Evolutionary conservation across 2,888 invertebrate species (phyloP), one percentile per base, ranked within the genome.

Genomic region (Erebia palarica): DNA sequence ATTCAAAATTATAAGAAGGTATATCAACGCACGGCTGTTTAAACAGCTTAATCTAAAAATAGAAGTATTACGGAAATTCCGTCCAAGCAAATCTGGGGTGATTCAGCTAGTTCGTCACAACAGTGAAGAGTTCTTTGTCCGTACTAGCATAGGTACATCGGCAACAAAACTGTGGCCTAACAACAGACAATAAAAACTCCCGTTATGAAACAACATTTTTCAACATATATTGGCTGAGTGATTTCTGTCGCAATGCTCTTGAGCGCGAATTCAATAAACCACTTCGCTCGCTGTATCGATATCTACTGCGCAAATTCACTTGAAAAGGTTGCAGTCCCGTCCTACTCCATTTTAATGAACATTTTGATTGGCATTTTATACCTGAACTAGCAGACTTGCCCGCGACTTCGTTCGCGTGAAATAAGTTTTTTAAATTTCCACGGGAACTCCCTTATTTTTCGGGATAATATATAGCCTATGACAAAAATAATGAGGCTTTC

Each of bases 191-290:
- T 68, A 69, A 73, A 69, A 73, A 65, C 68, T 71, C 63, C 51
- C 47, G 63, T 55, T 74, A 67, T 75, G 69, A 76, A 76, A 75
- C 69, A 76, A 75, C 75, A 73, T 21, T 75, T 77, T 76, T 71
- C 73, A 75, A 72, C 75, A 75, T 71, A 71, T 77, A 76, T 77
- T 77, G 72, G 75, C 72, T 71, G 78, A 78, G 76, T 73, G 78
- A 73, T 47, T 71, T 78, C 68, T 71, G 75, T 73, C 71, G 73
- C 70, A 73, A 69, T 68, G 72, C 72, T 71, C 74, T 76, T 73
- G 72, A 73, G 74, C 67, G 71, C 72, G 74, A 77, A 77, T 78
- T 75, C 73, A 77, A 76, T 78, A 76, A 77, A 73, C 76, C 72
- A 72, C 74, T 67, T 69, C 60, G 65, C 65, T 65, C 68, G 65